phyloP scores from a whole-genome alignment of 2,113 vertebrate species.

The Lycocorax pyrrhopterus region DNA sequence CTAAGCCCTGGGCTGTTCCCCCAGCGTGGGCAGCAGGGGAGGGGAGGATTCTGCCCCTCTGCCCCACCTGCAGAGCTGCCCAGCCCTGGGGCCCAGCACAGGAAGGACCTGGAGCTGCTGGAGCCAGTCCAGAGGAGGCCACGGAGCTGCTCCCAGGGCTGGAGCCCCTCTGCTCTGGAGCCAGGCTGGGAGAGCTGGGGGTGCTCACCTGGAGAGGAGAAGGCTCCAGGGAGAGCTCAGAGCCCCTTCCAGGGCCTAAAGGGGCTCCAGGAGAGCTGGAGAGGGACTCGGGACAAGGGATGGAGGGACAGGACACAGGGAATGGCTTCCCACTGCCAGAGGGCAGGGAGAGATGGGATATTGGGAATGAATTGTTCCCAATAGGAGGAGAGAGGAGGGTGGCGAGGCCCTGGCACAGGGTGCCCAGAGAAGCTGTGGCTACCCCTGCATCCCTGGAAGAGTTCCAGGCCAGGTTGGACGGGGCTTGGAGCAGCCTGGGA shows the following conservation, averaged over 20 bases:
- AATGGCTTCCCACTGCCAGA: background rate
- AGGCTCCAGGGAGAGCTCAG: background rate
- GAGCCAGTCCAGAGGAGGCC: background rate
- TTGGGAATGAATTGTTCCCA: background rate
- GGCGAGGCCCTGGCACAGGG: background rate
- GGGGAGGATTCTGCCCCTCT: background rate
- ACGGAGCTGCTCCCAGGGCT: accelerated
- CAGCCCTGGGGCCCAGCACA: background rate
- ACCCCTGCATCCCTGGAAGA: background rate
- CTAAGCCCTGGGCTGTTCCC: background rate
- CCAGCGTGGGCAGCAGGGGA: accelerated
- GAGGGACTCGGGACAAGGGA: background rate
- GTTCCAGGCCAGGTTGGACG: accelerated
- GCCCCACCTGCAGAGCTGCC: background rate
- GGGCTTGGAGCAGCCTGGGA: background rate
- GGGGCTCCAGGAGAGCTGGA: background rate
- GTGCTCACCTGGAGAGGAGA: background rate
- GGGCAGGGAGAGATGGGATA: background rate
- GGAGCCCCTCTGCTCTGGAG: background rate
- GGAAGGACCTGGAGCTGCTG: background rate
- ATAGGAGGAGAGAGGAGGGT: no score
- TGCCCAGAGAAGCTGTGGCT: background rate
- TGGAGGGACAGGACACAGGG: background rate
- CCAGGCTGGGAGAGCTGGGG: background rate
- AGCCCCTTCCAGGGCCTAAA: background rate